phyloP scores from a whole-genome alignment of 2,113 vertebrate genomes.

The Bettongia penicillata region DNA sequence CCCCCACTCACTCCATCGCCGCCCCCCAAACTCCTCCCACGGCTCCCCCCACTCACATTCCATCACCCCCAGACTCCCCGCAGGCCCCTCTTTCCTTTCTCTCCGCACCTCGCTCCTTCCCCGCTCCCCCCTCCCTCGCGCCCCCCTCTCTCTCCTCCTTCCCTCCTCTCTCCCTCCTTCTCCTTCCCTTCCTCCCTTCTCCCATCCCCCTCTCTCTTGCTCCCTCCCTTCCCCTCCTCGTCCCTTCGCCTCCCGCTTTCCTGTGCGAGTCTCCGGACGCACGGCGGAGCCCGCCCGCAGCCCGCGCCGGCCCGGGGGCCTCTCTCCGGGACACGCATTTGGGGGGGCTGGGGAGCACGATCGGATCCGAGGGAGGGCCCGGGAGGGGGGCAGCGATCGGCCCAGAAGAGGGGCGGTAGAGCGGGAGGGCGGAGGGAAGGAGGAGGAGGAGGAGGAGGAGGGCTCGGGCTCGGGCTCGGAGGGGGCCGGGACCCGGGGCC shows the following conservation, averaged over 20 bases:
- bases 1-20: neutral
- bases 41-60: neutral
- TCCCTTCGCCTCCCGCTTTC: constrained; percentile 73
- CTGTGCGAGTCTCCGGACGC: constrained; percentile 74
- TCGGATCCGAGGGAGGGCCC: constrained; percentile 37
- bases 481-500: constrained; percentile 56
- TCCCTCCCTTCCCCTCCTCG: constrained; percentile 68
- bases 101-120: constrained; percentile 48
- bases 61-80: constrained; percentile 56
- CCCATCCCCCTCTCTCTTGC: constrained; percentile 67
- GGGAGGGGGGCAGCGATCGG: constrained; percentile 10
- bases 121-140: constrained; percentile 42
- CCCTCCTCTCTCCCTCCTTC: constrained; percentile 58
- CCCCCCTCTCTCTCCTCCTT: constrained; percentile 52
- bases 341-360: constrained; percentile 1
- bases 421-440: neutral
- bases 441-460: neutral
- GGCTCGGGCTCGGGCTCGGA: neutral
- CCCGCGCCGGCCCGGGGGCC: constrained; percentile 60
- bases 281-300: constrained; percentile 68
- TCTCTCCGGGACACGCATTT: constrained; percentile 50
- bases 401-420: constrained; percentile 38
- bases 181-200: constrained; percentile 71
- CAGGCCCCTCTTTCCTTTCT: neutral
- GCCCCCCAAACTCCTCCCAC: constrained; percentile 42